Percentiles rank a stretch among this genome's conserved stretches.
These are phyloP conservation scores for Thryonomys swinderianus DNA, from an alignment of 2,113 vertebrate species.

Conservation along the genomic window DNA sequence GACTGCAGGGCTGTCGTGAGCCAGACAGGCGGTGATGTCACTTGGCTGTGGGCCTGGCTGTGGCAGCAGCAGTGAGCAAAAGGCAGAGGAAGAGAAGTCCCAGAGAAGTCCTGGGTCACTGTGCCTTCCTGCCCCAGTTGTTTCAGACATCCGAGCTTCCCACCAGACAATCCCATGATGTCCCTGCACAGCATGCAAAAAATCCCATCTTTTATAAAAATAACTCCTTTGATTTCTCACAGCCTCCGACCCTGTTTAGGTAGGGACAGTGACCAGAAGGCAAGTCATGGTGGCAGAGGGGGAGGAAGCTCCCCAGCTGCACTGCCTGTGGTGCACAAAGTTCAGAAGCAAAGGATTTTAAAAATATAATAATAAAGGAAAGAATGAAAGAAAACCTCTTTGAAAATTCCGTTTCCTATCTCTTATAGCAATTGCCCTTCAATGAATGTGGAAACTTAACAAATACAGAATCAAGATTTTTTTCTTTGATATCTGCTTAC, in stretches of 20 bases:
- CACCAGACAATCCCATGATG: conserved; percentile 37
- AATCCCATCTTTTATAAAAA: conserved; percentile 63
- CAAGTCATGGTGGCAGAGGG: not conserved
- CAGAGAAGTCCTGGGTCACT: not conserved
- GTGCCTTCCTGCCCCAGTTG: not conserved
- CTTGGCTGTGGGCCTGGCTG: not conserved
- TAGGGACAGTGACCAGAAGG: conserved; percentile 55
- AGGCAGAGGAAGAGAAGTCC: not conserved
- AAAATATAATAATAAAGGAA: conserved; percentile 61
- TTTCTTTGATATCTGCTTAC: conserved; percentile 53
- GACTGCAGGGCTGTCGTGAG: not conserved
- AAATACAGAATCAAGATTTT: not conserved
- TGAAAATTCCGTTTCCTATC: conserved; percentile 64
- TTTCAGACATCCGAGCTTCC: conserved; percentile 18
- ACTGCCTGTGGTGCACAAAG: conserved; percentile 49
- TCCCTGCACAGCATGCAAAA: conserved; percentile 59
- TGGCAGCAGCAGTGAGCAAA: not conserved
- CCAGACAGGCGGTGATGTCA: not conserved
- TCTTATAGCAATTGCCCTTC: conserved; percentile 55
- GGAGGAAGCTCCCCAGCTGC: conserved; percentile 47
- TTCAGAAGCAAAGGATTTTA: conserved; percentile 59
- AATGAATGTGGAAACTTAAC: conserved; percentile 46
- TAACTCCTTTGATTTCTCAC: conserved; percentile 73
- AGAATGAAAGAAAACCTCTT: conserved; percentile 61
- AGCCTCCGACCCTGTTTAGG: conserved; percentile 49